Conservation (phyloP, 2,113 vertebrate species). For the Crotophaga sulcirostris region DNA sequence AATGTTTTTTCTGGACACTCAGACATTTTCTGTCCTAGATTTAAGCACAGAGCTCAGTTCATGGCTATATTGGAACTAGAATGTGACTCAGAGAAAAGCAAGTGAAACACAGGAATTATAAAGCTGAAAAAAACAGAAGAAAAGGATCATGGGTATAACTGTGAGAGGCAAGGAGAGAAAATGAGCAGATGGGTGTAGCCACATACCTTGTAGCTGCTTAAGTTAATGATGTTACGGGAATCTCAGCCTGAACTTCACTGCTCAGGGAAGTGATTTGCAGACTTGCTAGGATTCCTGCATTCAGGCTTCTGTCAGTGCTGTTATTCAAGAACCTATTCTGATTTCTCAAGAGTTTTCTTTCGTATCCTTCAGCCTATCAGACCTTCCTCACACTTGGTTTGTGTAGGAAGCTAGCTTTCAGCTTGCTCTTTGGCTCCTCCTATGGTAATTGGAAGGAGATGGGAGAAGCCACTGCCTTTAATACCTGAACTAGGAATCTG, state of each 20-base stretch:
- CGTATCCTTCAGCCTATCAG: neutral
- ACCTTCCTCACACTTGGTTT: neutral
- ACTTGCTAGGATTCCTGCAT: neutral
- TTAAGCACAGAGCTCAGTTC: neutral
- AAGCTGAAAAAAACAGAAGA: neutral
- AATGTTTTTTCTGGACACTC: neutral
- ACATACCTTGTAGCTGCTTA: neutral
- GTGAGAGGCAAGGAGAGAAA: neutral
- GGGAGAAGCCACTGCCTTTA: neutral
- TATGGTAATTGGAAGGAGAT: neutral
- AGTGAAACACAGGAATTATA: neutral
- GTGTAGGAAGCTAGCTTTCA: neutral
- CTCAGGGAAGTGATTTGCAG: neutral
- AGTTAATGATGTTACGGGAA: neutral
- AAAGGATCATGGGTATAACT: neutral
- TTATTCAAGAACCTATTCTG: neutral
- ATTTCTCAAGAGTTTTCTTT: neutral
- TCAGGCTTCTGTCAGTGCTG: neutral
- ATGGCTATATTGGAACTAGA: fast-evolving
- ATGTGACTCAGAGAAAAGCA: neutral
- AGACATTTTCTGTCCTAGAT: neutral
- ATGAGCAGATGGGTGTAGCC: conserved; percentile 21
- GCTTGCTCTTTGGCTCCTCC: neutral
- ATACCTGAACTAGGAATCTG: neutral
- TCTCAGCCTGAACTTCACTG: neutral